Base-by-base conservation (phyloP, 2,888 invertebrate genomes). In the Eupithecia insigniata region DNA sequence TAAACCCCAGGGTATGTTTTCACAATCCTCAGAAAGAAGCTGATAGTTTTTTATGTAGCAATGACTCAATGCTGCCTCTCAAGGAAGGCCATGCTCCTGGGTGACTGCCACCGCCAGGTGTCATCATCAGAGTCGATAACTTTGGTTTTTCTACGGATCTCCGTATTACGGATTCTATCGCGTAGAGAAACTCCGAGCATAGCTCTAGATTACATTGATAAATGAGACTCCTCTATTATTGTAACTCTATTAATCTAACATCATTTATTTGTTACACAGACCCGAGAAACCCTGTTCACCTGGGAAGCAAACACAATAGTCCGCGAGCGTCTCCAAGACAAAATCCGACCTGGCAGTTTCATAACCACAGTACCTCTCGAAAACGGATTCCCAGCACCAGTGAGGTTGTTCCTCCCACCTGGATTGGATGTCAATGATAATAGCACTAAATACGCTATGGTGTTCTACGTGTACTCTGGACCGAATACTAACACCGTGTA, bases 401-500 rank as follows among this genome's bases (percentile, higher is more conserved):
- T 96, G 0, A 94, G 96, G 70, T 87, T 97, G 22, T 89, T 95
- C 70, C 86, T 97, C 67, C 97, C 97, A 0, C 96, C 96, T 0
- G 95, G 95, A 36, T 92, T 97, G 36, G 92, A 96, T 82, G 88
- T 96, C 60, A 92, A 94, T 14, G 95, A 95, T 75, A 87, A 85
- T 8, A 81, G 78, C 1, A 91, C 89, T 1, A 95, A 94, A 70
- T 97, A 97, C 84, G 96, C 97, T 0, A 87, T 97, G 89, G 92
- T 97, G 26, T 96, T 96, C 79, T 94, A 96, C 78, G 97, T 97
- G 87, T 97, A 99, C 87, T 98, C 96, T 0, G 99, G 98, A 0
- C 99, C 99, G 6, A 96, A 97, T 77, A 96, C 97, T 0, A 97
- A 97, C 77, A 95, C 96, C 34, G 97, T 98, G 0, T 95, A 91